These are phyloP conservation scores for Arenaria interpres DNA, from an alignment of 2,113 vertebrate genomes.

Conservation along the genomic window DNA sequence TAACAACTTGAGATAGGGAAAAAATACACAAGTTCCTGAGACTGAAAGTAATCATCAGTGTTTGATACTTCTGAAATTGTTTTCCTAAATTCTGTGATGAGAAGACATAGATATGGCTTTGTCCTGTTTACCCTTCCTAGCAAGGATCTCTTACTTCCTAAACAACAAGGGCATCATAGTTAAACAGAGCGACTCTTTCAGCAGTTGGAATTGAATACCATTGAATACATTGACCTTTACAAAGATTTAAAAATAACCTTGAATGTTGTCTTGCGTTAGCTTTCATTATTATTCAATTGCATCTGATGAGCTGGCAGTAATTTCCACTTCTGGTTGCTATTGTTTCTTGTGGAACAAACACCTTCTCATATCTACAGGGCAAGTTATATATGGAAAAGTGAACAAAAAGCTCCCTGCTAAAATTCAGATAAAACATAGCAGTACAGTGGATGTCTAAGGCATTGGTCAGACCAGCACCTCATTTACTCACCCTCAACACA, in stretches of 20 bases:
- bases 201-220: constrained; percentile 31
- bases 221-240: constrained; percentile 62
- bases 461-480: background rate
- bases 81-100: background rate
- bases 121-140: constrained; percentile 32
- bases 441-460: background rate
- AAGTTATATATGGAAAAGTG: constrained; percentile 10
- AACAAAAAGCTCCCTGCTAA: background rate
- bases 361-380: constrained; percentile 15
- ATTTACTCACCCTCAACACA: background rate
- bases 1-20: background rate
- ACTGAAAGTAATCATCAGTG: background rate
- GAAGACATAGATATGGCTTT: background rate
- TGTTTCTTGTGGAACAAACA: constrained; percentile 53
- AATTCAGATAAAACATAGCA: background rate
- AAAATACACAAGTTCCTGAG: background rate
- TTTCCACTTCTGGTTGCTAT: constrained; percentile 50
- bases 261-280: constrained; percentile 42
- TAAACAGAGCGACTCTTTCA: background rate
- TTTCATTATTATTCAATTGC: constrained; percentile 57
- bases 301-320: constrained; percentile 53
- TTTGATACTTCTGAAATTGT: background rate
- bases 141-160: background rate
- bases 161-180: constrained; percentile 32
- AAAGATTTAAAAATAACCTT: constrained; percentile 57